phyloP scores from a whole-genome alignment of 2,113 vertebrate genomes.

The Cacatua alba region DNA sequence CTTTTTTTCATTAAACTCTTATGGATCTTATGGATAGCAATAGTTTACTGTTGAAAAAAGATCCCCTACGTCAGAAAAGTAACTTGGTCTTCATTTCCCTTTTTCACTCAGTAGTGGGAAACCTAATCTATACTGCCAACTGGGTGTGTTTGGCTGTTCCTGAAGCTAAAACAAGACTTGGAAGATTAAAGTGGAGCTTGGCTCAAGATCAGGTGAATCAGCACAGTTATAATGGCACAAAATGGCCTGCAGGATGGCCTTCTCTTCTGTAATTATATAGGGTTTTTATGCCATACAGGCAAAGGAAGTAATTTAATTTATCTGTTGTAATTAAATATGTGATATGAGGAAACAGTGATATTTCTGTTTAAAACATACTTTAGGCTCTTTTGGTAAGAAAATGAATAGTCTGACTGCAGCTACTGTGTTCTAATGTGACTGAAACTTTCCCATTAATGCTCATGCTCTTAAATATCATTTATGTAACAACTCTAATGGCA shows the following conservation, averaged over 20 bases:
- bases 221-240: constrained; percentile 10
- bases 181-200: constrained; percentile 58
- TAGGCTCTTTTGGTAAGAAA: constrained; percentile 6
- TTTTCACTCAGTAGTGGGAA: not conserved
- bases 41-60: not conserved
- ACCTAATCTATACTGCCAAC: not conserved
- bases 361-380: not conserved
- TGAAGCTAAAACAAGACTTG: constrained; percentile 23
- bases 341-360: constrained; percentile 22
- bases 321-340: constrained; percentile 35
- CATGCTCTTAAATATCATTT: not conserved
- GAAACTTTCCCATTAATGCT: not conserved
- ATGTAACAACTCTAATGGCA: not conserved
- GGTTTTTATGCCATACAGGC: not conserved
- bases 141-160: constrained; percentile 55
- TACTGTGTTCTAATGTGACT: not conserved
- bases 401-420: not conserved
- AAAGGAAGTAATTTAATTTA: constrained; percentile 60
- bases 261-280: constrained; percentile 35
- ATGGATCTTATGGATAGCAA: not conserved
- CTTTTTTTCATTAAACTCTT: not conserved
- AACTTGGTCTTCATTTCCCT: constrained; percentile 1
- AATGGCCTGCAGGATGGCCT: constrained; percentile 52
- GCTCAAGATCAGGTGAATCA: constrained; percentile 60
- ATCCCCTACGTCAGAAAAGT: not conserved